Base-by-base conservation (phyloP, 2,888 invertebrate species). In the Neoitamus cyanurus region DNA sequence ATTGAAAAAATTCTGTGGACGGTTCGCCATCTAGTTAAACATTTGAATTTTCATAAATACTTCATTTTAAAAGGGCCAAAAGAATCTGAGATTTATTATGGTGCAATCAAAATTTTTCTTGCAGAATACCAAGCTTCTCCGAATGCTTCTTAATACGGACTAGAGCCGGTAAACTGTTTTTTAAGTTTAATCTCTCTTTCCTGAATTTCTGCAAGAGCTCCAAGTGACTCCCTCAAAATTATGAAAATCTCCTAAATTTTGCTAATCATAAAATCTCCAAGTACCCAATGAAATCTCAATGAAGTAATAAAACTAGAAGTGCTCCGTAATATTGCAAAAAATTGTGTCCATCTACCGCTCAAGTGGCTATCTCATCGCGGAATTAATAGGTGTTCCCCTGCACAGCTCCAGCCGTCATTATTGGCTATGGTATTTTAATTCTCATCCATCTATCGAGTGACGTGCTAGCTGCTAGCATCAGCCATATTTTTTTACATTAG, bases 401-500 rank as follows among this genome's bases (percentile, higher is more conserved):
- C 58, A 1, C 7, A 34, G 58, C 2, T 42, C 3, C 20, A 6
- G 9, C 58, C 11, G 7, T 20, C 25, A 15, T 58, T 58, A 58
- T 15, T 48, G 15, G 58, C 25, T 15, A 9, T 20, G 20, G 20
- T 58, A 58, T 58, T 58, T 25, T 58, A 25, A 58, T 58, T 25
- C 25, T 25, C 58, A 58, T 58, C 58, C 25, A 25, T 58, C 25
- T 25, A 58, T 25, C 48, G 48, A 77, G 28, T 77, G 46, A 77
- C 77, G 77, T 77, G 25, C 36, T 37, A 25, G 42, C 37, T 46
- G 13, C 36, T 37, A 25, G 42, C 37, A 25, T 42, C 46, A 28
- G 36, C 20, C 20, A 77, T 42, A 42, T n/a, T 42, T 42, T 77
- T 77, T 46, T 77, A 77, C n/a, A 36, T 46, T 77, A 77, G 42